Evolutionary conservation across 2,113 vertebrate species (phyloP), one percentile per base, ranked within the genome.

Genomic region (Riparia riparia): DNA sequence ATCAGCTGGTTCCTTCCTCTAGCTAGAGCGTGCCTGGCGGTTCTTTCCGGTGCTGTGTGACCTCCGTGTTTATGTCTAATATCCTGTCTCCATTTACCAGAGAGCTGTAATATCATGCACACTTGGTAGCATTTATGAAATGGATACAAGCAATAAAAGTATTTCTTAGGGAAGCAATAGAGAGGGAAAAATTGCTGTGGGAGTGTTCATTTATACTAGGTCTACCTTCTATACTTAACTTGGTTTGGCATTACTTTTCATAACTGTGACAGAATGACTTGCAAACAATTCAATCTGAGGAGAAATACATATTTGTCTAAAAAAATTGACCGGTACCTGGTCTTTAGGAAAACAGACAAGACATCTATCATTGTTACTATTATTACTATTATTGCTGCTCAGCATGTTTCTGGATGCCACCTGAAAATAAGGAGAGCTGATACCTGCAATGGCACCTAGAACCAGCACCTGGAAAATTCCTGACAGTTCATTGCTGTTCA

Each of bases 1-100:
- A 89, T 91, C 95, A 96, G 70, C 66, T 93, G 89, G 84, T 84
- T 95, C 77, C 57, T 95, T 93, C 83, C 89, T 79, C n/a, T 44
- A 42, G 73, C 61, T 49, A 29, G 49, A 82, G 32, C 9, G 0
- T 37, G 86, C 85, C 70, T 95, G 78, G 44, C 49, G 18, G 77
- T 9, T 89, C 73, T 84, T 95, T 94, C 94, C 17, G 10, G 73
- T 39, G 69, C 39, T 71, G 41, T 41, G 66, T 95, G 91, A 94
- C 84, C 63, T 79, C 83, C 0, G 1, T 93, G 77, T 71, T 94
- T 51, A 61, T 56, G 56, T 76, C 86, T 82, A 18, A 85, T 82
- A 89, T 78, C 78, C 73, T 82, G 41, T 81, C 77, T 96, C 65
- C 66, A 19, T 76, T 82, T 91, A 69, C 50, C n/a, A 56, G 21